Evolutionary conservation across 1,140 invertebrate species (phyloP).

Genomic region (Drosophila miranda): DNA sequence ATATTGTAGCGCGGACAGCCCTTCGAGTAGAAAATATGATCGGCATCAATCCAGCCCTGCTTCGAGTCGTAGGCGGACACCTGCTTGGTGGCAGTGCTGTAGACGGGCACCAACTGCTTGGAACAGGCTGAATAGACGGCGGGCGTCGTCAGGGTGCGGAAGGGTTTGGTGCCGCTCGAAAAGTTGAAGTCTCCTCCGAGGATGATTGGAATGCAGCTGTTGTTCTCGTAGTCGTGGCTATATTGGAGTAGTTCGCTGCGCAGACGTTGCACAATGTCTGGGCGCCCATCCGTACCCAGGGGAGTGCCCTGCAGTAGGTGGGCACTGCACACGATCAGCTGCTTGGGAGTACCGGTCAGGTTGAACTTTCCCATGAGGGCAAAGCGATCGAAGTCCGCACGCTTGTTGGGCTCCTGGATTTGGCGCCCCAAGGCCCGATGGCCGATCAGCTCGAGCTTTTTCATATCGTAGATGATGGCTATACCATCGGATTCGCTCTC

Average conservation of each 20-base stretch:
- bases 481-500: not conserved
- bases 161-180: not conserved
- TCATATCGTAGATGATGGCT: constrained; percentile 3
- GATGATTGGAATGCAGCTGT: not conserved
- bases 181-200: constrained; percentile 1
- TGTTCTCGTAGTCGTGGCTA: not conserved
- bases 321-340: not conserved
- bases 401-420: too few relatives aligned
- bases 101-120: not conserved
- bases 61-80: not conserved
- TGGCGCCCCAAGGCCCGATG: not conserved
- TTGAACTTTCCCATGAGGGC: not conserved
- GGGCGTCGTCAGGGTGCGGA: not conserved
- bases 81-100: not conserved
- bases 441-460: not conserved
- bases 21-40: constrained; percentile 88
- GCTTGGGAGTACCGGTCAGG: not conserved
- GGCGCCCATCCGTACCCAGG: too few relatives aligned
- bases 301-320: constrained; percentile 1
- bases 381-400: not conserved
- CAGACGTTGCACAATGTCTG: not conserved
- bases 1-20: not conserved
- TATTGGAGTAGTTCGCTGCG: not conserved
- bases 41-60: constrained; percentile 55
- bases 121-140: not conserved